Evolutionary conservation across 2,113 vertebrate genomes (phyloP).

Genomic region (Irena cyanogastra): DNA sequence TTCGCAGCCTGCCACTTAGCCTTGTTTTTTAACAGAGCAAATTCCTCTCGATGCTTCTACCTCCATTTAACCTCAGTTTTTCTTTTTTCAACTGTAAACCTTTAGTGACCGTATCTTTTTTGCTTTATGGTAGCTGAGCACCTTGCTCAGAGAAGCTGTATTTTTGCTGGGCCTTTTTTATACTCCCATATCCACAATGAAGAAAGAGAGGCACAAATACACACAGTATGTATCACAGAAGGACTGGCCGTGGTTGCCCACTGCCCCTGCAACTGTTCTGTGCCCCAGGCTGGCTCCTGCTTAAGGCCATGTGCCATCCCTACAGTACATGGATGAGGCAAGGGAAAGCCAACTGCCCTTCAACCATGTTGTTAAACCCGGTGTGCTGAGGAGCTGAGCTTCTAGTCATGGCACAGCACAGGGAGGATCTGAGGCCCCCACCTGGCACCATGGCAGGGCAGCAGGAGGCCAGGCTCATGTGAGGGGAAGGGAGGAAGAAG

Average conservation of each 20-base stretch:
- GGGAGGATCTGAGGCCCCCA: not conserved
- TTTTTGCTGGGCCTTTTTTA: not conserved
- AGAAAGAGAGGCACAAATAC: not conserved
- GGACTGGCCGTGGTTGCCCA: not conserved
- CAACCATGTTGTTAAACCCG: not conserved
- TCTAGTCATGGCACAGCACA: not conserved
- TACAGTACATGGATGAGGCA: no score
- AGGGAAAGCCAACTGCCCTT: not conserved
- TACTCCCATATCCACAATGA: not conserved
- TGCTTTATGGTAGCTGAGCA: not conserved
- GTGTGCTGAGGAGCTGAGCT: not conserved
- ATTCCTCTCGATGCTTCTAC: not conserved
- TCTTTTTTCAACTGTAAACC: not conserved
- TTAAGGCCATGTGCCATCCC: not conserved
- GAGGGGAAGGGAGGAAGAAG: no score
- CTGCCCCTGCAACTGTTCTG: not conserved
- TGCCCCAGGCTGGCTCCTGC: not conserved
- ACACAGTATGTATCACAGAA: accelerated
- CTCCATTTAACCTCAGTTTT: not conserved
- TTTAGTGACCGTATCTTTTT: not conserved
- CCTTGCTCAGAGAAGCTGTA: not conserved
- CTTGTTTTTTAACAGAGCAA: not conserved
- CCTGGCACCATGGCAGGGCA: not conserved
- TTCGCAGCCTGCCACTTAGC: not conserved
- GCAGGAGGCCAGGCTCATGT: not conserved